A percentile compares a stretch with the other conserved stretches of the same genome.
phyloP scores from a whole-genome alignment of 2,797 vertebrate species.

The Oreochromis grahami region DNA sequence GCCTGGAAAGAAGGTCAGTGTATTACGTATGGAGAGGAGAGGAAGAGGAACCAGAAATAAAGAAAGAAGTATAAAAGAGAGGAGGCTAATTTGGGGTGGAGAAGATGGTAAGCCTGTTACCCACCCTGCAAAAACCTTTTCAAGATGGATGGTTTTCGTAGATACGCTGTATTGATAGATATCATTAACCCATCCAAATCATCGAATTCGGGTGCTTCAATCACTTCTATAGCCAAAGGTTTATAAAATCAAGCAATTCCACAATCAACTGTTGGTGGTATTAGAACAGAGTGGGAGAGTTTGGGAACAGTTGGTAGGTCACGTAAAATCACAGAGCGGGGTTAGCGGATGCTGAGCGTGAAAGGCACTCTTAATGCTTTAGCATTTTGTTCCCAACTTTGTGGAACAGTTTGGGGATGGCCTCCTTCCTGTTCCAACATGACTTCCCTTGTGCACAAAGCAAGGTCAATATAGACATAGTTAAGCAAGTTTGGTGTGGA shows the following conservation, averaged over 20 bases:
- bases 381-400: not conserved
- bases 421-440: not conserved
- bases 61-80: not conserved
- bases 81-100: not conserved
- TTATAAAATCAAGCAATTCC: not conserved
- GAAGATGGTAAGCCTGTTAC: not conserved
- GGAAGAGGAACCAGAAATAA: not conserved
- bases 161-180: not conserved
- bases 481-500: not conserved
- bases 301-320: not conserved
- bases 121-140: not conserved
- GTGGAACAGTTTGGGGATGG: not conserved
- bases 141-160: fast-evolving
- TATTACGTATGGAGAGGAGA: conserved; percentile 37
- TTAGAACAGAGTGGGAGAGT: not conserved
- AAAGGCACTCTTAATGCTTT: not conserved
- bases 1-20: conserved; percentile 70
- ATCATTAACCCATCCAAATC: not conserved
- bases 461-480: not conserved
- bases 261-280: not conserved
- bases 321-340: not conserved
- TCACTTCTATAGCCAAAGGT: not conserved
- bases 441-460: not conserved
- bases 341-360: not conserved
- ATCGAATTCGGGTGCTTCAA: fast-evolving